Base-by-base conservation (phyloP, 2,797 vertebrate species). In the Emys orbicularis region DNA sequence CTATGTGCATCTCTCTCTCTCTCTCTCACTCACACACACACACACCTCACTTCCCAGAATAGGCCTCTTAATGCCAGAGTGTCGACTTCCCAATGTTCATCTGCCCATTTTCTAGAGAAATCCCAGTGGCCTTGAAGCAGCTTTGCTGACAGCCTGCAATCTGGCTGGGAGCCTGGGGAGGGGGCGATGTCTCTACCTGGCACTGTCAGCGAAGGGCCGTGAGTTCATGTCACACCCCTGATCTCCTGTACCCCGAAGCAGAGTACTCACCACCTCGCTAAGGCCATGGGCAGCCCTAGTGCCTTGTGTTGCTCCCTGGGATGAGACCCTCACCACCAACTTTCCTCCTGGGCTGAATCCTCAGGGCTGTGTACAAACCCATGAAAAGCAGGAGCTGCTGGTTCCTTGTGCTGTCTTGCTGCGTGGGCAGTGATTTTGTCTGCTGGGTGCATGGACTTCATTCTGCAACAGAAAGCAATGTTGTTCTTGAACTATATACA, bases 331-430 rank as follows among this genome's bases (percentile, higher is more conserved):
- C 29, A 44, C 44, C 8, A 5, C 52, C 79, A 37, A 16, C 21
- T 72, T 41, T 89, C 83, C 12, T 3, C 6, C 41, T 49, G 68
- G 79, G 83, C 88, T 91, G 89, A 94, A 96, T 93, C 96, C 95
- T 97, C 96, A 97, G 96, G 95, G 88, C 96, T 93, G 92, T 92
- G 79, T 90, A 11, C 93, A 95, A 96, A 95, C 41, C 91, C 95
- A 95, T 82, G 90, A 92, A 92, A 90, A 79, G 0, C 9, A 96
- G 90, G 88, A 83, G 79, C 90, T 87, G 83, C 92, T 95, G 88
- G 44, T 89, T 88, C 81, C 95, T 96, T 86, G 94, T 96, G 93
- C 92, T 93, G 94, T 97, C 87, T 82, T 41, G 86, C 87, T 92
- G 85, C 68, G 47, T 77, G 68, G 84, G 79, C 85, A 53, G 44